Percentiles rank a stretch among this genome's conserved stretches.
Conservation (phyloP, 2,888 invertebrate species). For the Tricholauxania praeusta region DNA sequence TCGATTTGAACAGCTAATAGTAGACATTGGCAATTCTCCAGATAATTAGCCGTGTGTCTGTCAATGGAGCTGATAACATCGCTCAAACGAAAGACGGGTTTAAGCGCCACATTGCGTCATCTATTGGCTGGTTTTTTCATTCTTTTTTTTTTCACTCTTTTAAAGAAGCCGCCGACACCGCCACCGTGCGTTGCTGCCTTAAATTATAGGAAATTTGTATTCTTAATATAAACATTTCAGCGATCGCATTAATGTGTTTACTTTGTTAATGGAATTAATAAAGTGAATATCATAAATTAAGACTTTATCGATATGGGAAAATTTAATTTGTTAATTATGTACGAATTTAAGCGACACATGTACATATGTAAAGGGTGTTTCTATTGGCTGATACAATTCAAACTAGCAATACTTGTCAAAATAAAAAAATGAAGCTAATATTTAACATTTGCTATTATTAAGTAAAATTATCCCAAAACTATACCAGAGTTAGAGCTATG, state of each 20-base stretch:
- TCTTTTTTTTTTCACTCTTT: no score
- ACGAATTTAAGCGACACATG: no score
- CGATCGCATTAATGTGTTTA: conserved; percentile 22
- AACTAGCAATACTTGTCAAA: no score
- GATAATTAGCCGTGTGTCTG: neutral
- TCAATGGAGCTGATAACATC: conserved; percentile 14
- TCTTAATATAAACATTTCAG: conserved; percentile 6
- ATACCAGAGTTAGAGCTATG: no score
- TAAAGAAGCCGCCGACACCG: conserved; percentile 4
- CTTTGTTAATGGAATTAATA: conserved; percentile 27
- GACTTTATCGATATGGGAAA: conserved; percentile 3
- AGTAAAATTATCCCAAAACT: no score
- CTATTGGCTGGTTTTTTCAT: neutral
- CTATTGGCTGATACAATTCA: no score
- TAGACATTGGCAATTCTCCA: conserved; percentile 8
- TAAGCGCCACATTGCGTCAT: conserved; percentile 27
- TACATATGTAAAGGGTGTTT: neutral
- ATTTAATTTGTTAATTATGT: no score
- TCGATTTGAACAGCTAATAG: conserved; percentile 8
- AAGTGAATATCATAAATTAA: conserved; percentile 28
- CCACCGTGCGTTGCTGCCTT: neutral
- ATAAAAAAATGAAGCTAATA: no score
- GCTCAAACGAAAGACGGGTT: conserved; percentile 9
- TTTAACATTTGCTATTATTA: no score
- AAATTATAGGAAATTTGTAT: conserved; percentile 13